phyloP scores from a whole-genome alignment of 2,888 invertebrate genomes.

The Eristalinus sepulchralis region DNA sequence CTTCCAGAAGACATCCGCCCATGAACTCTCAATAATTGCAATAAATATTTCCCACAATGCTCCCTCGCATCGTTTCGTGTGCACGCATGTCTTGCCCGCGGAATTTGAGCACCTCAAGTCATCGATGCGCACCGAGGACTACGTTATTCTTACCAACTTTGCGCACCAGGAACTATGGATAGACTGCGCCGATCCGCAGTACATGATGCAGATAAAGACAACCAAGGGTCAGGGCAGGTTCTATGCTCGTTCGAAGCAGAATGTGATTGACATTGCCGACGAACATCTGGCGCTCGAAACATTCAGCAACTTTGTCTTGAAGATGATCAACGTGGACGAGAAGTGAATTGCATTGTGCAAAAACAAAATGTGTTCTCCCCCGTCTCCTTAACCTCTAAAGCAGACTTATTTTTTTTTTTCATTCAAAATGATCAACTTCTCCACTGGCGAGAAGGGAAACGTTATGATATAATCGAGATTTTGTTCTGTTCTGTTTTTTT shows the following conservation, averaged over 20 bases:
- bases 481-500: not conserved
- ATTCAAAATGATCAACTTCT: constrained; percentile 25
- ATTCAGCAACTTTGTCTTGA: constrained; percentile 77
- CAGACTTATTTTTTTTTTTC: not conserved
- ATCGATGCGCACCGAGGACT: constrained; percentile 77
- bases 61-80: constrained; percentile 77
- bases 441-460: not conserved
- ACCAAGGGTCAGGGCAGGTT: constrained; percentile 74
- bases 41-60: constrained; percentile 77
- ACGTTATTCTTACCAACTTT: constrained; percentile 75
- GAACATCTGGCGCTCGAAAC: constrained; percentile 76
- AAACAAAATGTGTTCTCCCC: not conserved
- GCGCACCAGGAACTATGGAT: constrained; percentile 78
- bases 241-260: constrained; percentile 76
- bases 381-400: not conserved
- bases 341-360: not conserved
- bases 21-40: constrained; percentile 77
- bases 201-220: constrained; percentile 74
- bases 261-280: constrained; percentile 76
- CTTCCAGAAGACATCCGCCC: constrained; percentile 50
- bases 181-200: constrained; percentile 75
- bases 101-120: constrained; percentile 74
- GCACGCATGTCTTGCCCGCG: constrained; percentile 74
- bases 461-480: constrained; percentile 20
- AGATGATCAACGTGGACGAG: constrained; percentile 67